Conservation (phyloP, 2,797 vertebrate species). For the Gila robusta region DNA sequence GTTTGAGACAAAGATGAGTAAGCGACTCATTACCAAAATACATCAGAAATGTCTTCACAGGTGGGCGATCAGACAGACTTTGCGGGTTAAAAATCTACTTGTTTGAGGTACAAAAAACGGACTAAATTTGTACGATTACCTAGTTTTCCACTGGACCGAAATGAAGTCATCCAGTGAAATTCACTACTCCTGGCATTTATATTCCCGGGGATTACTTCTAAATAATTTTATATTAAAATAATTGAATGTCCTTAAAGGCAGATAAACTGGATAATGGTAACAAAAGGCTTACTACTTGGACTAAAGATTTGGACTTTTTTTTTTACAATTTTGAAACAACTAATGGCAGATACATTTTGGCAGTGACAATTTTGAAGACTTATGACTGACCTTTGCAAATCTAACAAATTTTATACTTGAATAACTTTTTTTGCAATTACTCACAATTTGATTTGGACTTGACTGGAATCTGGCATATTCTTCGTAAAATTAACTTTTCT, state of each 20-base stretch:
- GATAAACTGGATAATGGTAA: not conserved
- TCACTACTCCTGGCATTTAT: not conserved
- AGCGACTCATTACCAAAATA: slow-evolving; percentile 31
- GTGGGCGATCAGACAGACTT: not conserved
- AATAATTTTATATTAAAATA: not conserved
- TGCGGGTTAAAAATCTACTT: not conserved
- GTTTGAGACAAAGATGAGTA: slow-evolving; percentile 35
- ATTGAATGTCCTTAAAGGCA: not conserved
- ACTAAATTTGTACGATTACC: not conserved
- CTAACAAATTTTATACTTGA: not conserved
- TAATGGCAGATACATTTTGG: too few species aligned
- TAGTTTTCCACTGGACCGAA: not conserved
- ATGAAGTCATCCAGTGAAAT: not conserved
- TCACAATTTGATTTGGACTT: slow-evolving; percentile 13
- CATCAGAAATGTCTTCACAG: slow-evolving; percentile 2
- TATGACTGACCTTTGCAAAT: slow-evolving; percentile 11
- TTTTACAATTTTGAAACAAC: too few species aligned
- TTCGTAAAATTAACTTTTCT: slow-evolving; percentile 1
- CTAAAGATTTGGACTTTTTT: not conserved
- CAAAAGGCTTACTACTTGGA: not conserved
- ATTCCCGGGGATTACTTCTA: not conserved
- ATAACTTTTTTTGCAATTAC: slow-evolving; percentile 13
- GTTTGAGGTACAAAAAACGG: not conserved
- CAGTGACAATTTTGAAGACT: not conserved
- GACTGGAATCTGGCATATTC: slow-evolving; percentile 18